A percentile compares a stretch with the other conserved stretches of the same genome.
Evolutionary conservation across 2,888 invertebrate species (phyloP).

Genomic region (Drosophila gaucha): DNA sequence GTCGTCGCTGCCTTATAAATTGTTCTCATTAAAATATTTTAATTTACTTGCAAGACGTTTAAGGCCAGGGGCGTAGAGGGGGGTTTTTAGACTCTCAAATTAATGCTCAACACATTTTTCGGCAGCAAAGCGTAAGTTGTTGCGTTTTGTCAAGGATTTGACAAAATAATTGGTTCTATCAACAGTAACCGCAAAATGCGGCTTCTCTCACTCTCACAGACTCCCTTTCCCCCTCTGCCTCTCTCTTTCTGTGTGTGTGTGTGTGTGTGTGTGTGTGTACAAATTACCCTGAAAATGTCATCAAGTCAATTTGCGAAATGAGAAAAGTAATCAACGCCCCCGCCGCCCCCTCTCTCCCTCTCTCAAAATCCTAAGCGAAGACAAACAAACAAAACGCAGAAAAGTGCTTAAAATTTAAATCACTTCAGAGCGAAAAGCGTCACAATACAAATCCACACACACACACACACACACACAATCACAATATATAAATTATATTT

Average conservation of each 20-base stretch:
- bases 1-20: conserved; percentile 73
- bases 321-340: conserved; percentile 72
- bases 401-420: conserved; percentile 80
- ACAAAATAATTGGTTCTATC: conserved; percentile 69
- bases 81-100: conserved; percentile 46
- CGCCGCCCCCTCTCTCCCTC: background rate
- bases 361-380: conserved; percentile 5
- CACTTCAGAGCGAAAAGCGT: conserved; percentile 65
- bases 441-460: conserved; percentile 63
- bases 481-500: conserved; percentile 78
- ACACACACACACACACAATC: conserved; percentile 27
- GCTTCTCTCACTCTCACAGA: background rate
- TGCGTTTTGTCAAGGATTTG: conserved; percentile 34
- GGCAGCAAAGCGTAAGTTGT: conserved; percentile 26
- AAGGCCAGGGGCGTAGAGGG: background rate
- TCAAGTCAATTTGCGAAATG: conserved; percentile 78
- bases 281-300: conserved; percentile 78
- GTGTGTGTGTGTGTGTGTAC: conserved; percentile 35
- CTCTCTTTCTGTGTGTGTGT: background rate
- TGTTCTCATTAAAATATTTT: conserved; percentile 81
- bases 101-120: conserved; percentile 67
- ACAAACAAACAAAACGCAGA: conserved; percentile 63
- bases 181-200: conserved; percentile 38
- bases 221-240: background rate
- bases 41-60: conserved; percentile 72